Conservation (phyloP, 2,797 vertebrate genomes). For the Eospalax fontanierii region DNA sequence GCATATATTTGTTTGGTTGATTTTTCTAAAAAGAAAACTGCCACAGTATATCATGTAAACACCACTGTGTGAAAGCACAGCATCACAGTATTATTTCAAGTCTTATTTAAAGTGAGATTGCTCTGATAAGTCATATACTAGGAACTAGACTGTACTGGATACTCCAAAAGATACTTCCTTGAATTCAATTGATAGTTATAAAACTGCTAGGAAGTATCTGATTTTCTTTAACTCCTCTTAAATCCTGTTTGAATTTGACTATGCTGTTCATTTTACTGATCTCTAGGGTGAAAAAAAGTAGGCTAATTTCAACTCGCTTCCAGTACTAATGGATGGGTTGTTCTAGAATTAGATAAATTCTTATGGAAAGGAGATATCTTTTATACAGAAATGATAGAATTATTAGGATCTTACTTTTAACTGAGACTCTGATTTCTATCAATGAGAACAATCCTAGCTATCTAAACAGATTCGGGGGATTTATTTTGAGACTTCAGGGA, state of each 20-base stretch:
- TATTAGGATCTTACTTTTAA: slow-evolving; percentile 29
- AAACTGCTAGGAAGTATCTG: slow-evolving; percentile 6
- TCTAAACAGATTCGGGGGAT: not conserved
- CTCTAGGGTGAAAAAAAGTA: not conserved
- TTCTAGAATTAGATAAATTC: slow-evolving; percentile 51
- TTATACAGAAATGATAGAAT: slow-evolving; percentile 3
- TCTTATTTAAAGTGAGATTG: slow-evolving; percentile 18
- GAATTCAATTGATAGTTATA: slow-evolving; percentile 54
- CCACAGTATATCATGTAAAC: slow-evolving; percentile 30
- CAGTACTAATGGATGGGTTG: not conserved
- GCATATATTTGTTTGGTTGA: slow-evolving; percentile 45
- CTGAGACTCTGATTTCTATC: not conserved
- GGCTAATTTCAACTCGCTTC: not conserved
- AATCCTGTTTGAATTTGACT: slow-evolving; percentile 36
- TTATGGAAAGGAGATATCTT: not conserved
- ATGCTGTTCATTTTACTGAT: slow-evolving; percentile 9
- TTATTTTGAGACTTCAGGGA: not conserved
- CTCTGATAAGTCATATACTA: not conserved
- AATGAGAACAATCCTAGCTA: slow-evolving; percentile 28
- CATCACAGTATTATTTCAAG: slow-evolving; percentile 66
- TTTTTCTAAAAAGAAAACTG: slow-evolving; percentile 49
- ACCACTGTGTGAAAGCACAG: slow-evolving; percentile 30
- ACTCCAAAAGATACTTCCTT: not conserved
- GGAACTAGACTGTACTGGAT: not conserved
- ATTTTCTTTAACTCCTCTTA: slow-evolving; percentile 55